Conservation (phyloP, 1,140 invertebrate genomes). For the Archivesica marissinica region DNA sequence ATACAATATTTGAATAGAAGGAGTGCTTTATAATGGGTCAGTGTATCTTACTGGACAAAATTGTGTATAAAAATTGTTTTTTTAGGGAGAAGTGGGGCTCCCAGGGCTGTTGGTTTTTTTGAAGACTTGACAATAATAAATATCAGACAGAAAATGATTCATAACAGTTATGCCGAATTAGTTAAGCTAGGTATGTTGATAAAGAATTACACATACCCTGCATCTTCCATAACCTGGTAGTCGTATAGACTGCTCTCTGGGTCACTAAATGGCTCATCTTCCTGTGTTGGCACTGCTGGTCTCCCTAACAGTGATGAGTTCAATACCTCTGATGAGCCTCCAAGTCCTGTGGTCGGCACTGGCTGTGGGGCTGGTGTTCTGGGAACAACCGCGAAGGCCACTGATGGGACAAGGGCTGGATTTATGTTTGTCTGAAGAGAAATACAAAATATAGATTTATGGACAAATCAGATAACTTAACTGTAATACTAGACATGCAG, state of each 20-base stretch:
- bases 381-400: slow-evolving; percentile 74
- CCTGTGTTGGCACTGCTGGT: slow-evolving; percentile 38
- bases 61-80: too few relatives aligned
- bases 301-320: slow-evolving; percentile 69
- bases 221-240: slow-evolving; percentile 77
- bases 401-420: slow-evolving; percentile 71
- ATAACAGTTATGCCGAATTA: too few relatives aligned
- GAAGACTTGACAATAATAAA: too few relatives aligned
- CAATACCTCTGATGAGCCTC: slow-evolving; percentile 64
- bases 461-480: background rate
- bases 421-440: slow-evolving; percentile 71
- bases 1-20: too few relatives aligned
- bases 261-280: slow-evolving; percentile 73
- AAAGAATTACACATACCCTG: slow-evolving; percentile 61
- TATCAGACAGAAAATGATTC: too few relatives aligned
- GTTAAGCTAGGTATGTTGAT: background rate
- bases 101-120: too few relatives aligned
- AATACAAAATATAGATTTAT: background rate
- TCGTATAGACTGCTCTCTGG: slow-evolving; percentile 81
- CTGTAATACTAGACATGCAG: background rate
- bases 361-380: slow-evolving; percentile 69
- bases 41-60: too few relatives aligned
- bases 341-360: slow-evolving; percentile 62
- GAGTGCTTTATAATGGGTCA: too few relatives aligned
- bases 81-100: too few relatives aligned